Percentiles rank a stretch among this genome's conserved stretches.
phyloP scores from a whole-genome alignment of 2,888 invertebrate species.

The Pseudococcus jackbeardsleyi region DNA sequence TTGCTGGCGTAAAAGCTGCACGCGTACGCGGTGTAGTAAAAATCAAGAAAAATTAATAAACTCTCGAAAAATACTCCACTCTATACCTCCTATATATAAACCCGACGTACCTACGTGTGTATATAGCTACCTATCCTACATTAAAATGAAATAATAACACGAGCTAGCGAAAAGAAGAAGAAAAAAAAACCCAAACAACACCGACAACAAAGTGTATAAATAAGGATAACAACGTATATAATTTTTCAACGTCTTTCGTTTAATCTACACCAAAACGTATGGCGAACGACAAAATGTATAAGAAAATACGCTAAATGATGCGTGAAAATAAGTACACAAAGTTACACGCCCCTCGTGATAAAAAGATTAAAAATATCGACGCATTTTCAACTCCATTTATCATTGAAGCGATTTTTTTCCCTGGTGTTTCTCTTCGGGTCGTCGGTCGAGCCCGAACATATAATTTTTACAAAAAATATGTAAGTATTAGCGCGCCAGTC shows the following conservation, averaged over 20 bases:
- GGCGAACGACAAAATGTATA: slow-evolving; percentile 37
- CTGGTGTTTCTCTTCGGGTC: background rate
- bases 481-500: background rate
- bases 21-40: slow-evolving; percentile 49
- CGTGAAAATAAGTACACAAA: slow-evolving; percentile 31
- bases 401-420: slow-evolving; percentile 11
- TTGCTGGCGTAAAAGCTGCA: slow-evolving; percentile 54
- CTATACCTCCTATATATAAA: no score
- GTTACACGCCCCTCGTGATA: slow-evolving; percentile 26
- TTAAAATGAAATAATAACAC: slow-evolving; percentile 37
- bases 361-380: slow-evolving; percentile 50
- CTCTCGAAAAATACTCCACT: slow-evolving; percentile 9
- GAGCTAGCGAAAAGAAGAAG: background rate
- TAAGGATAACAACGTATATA: slow-evolving; percentile 25
- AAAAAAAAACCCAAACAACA: background rate
- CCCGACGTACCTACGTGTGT: no score
- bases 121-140: slow-evolving; percentile 7
- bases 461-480: background rate
- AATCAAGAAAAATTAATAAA: slow-evolving; percentile 63
- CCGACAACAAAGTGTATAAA: slow-evolving; percentile 7
- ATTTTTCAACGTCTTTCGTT: slow-evolving; percentile 42
- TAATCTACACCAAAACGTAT: slow-evolving; percentile 42
- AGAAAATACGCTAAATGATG: slow-evolving; percentile 41
- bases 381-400: slow-evolving; percentile 38
- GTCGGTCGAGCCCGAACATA: background rate